Evolutionary conservation across 2,797 vertebrate species (phyloP).

Genomic region (Lithobates pipiens): DNA sequence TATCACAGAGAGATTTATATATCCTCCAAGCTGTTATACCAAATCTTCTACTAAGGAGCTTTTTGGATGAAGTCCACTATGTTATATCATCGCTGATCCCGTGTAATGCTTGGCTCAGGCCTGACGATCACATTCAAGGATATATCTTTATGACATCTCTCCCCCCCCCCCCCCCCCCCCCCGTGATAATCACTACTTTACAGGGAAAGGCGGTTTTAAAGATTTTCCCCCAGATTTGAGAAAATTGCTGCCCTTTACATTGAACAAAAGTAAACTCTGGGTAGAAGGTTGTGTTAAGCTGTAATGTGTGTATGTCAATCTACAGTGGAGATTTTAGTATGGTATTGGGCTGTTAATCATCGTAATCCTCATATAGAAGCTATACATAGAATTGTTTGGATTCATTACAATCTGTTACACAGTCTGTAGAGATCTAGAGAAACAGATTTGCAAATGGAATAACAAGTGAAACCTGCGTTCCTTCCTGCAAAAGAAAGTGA

Average conservation of each 20-base stretch:
- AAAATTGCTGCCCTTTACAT: not conserved
- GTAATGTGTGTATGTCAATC: not conserved
- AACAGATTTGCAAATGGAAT: no score
- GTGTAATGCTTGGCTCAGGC: conserved; percentile 26
- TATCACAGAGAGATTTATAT: not conserved
- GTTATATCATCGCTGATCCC: not conserved
- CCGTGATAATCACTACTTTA: not conserved
- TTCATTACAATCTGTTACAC: not conserved
- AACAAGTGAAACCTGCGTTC: no score
- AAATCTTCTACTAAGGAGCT: conserved; percentile 31
- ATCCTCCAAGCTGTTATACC: not conserved
- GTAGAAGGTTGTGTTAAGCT: not conserved
- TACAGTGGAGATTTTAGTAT: not conserved
- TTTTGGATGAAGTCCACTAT: conserved; percentile 5
- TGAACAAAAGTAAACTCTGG: not conserved
- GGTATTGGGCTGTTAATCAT: not conserved
- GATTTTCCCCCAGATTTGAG: not conserved
- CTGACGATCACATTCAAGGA: not conserved
- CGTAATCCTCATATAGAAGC: not conserved
- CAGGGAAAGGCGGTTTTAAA: not conserved
- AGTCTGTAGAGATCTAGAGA: not conserved
- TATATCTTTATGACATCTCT: not conserved
- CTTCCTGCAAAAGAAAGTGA: no score
- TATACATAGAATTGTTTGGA: not conserved
- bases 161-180: no score